Evolutionary conservation across 1,140 invertebrate species (phyloP).

Genomic region (Drosophila simulans): DNA sequence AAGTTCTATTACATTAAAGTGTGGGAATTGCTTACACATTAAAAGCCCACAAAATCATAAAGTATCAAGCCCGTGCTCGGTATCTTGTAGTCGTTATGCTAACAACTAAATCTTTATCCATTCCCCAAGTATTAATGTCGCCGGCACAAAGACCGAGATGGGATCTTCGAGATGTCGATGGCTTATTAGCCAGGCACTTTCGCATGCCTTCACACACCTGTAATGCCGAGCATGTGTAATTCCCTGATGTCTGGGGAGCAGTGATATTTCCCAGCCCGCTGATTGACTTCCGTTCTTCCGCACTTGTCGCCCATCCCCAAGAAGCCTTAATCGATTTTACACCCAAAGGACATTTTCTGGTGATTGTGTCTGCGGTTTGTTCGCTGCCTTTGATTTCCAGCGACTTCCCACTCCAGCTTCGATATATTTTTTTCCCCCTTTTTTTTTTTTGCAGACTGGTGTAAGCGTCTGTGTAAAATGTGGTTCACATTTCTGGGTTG

Average conservation of each 20-base stretch:
- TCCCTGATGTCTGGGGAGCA: conserved; percentile 50
- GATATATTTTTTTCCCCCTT: background rate
- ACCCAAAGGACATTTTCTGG: conserved; percentile 81
- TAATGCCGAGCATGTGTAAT: conserved; percentile 52
- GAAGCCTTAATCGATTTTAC: conserved; percentile 80
- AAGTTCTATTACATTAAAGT: too few relatives aligned
- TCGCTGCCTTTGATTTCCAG: conserved; percentile 66
- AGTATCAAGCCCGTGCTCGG: background rate
- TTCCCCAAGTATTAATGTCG: conserved; percentile 34
- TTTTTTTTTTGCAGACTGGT: conserved; percentile 34
- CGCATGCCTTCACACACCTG: conserved; percentile 43
- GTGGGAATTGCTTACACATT: too few relatives aligned
- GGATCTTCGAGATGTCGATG: conserved; percentile 38
- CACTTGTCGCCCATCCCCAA: conserved; percentile 16
- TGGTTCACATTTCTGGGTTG: conserved; percentile 8
- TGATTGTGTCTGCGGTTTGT: conserved; percentile 79
- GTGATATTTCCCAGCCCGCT: conserved; percentile 46
- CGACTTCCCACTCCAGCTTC: conserved; percentile 1
- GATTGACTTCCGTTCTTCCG: conserved; percentile 75
- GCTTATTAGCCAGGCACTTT: conserved; percentile 51
- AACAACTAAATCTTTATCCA: background rate
- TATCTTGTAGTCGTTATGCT: conserved; percentile 11
- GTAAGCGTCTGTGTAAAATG: conserved; percentile 60
- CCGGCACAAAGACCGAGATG: conserved; percentile 30
- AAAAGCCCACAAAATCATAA: too few relatives aligned